phyloP scores from a whole-genome alignment of 2,888 invertebrate species.

The Chaetogeoica ovagalla region DNA sequence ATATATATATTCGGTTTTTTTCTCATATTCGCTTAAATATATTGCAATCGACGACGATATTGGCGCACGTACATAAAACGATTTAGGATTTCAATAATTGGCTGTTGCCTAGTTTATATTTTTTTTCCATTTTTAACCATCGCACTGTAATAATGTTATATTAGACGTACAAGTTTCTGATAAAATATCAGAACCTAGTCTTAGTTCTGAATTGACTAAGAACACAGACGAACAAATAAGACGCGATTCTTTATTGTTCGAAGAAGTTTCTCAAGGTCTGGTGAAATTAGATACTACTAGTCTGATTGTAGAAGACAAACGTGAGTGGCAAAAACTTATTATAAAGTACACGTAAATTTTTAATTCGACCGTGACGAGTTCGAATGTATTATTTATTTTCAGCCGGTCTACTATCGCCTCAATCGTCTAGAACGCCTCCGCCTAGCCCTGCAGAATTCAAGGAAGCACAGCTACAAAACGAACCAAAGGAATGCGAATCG shows the following conservation, averaged over 20 bases:
- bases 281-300: constrained; percentile 51
- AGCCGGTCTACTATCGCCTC: constrained; percentile 65
- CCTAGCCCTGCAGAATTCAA: constrained; percentile 71
- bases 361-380: not conserved
- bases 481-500: constrained; percentile 4
- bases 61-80: not conserved
- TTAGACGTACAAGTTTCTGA: constrained; percentile 60
- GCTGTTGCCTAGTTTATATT: too few species aligned
- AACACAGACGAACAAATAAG: constrained; percentile 56
- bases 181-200: constrained; percentile 56
- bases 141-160: not conserved
- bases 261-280: constrained; percentile 61
- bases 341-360: not conserved
- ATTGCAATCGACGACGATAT: not conserved
- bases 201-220: constrained; percentile 56
- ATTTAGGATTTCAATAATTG: not conserved
- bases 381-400: constrained; percentile 57
- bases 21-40: too few species aligned
- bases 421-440: constrained; percentile 68
- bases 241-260: constrained; percentile 61
- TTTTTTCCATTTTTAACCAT: not conserved
- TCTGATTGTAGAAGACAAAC: constrained; percentile 49
- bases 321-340: constrained; percentile 25
- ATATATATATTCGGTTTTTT: too few species aligned
- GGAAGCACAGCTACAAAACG: constrained; percentile 47